phyloP scores from a whole-genome alignment of 1,140 invertebrate species.

The Teleopsis dalmanni region DNA sequence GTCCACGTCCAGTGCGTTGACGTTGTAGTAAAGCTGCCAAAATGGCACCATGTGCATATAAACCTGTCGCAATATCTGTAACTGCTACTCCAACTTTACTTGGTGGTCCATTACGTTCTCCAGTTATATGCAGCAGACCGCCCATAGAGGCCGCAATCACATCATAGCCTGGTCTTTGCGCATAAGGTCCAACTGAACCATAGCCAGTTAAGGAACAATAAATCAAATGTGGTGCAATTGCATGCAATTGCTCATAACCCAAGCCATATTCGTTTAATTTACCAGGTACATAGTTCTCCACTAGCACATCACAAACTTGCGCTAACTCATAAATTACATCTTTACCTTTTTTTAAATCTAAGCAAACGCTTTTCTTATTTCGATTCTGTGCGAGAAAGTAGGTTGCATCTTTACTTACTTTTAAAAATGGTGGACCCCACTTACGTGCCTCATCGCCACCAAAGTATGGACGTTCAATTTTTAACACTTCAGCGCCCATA shows the following conservation, averaged over 20 bases:
- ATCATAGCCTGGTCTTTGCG: slow-evolving; percentile 83
- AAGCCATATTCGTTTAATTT: slow-evolving; percentile 71
- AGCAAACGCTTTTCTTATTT: slow-evolving; percentile 90
- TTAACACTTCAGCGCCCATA: slow-evolving; percentile 89
- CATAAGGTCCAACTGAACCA: slow-evolving; percentile 80
- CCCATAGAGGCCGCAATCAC: slow-evolving; percentile 89
- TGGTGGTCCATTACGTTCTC: slow-evolving; percentile 72
- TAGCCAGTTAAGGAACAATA: slow-evolving; percentile 94
- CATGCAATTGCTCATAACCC: slow-evolving; percentile 68
- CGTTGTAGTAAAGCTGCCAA: slow-evolving; percentile 80
- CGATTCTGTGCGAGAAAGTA: slow-evolving; percentile 88
- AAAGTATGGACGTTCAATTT: slow-evolving; percentile 67
- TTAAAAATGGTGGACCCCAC: slow-evolving; percentile 89
- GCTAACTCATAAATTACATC: slow-evolving; percentile 68
- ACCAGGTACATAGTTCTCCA: slow-evolving; percentile 94
- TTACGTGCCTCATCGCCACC: slow-evolving; percentile 75
- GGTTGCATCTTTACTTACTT: slow-evolving; percentile 61
- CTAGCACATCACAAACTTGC: slow-evolving; percentile 72
- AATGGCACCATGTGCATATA: slow-evolving; percentile 94
- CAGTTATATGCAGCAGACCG: slow-evolving; percentile 84
- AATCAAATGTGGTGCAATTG: slow-evolving; percentile 70
- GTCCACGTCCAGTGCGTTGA: slow-evolving; percentile 69
- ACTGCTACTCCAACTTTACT: slow-evolving; percentile 89
- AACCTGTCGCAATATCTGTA: slow-evolving; percentile 85
- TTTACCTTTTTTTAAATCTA: slow-evolving; percentile 77